Evolutionary conservation across 2,888 invertebrate genomes (phyloP).

Genomic region (Zhuqinia jingwanae): DNA sequence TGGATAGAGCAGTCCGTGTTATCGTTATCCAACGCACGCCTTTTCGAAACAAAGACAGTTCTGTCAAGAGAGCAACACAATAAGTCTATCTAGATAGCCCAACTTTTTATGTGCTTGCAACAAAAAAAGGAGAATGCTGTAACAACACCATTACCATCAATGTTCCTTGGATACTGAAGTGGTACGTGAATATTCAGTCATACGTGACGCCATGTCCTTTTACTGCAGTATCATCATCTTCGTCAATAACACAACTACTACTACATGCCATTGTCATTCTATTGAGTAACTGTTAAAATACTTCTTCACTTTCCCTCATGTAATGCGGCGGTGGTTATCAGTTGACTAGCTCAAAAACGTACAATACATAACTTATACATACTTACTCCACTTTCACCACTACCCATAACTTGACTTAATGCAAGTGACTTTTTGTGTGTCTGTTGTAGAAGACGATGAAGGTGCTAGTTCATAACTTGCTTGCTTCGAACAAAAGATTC

Average conservation of each 20-base stretch:
- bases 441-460: neutral
- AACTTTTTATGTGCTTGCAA: neutral
- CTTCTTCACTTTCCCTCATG: neutral
- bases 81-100: neutral
- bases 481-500: neutral
- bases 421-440: conserved; percentile 2
- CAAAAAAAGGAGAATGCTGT: neutral
- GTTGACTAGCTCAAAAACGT: neutral
- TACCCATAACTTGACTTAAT: too few relatives aligned
- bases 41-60: too few relatives aligned
- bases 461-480: conserved; percentile 16
- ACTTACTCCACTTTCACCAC: too few relatives aligned
- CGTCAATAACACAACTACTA: neutral
- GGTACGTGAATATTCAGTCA: conserved; percentile 35
- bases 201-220: conserved; percentile 48
- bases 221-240: neutral
- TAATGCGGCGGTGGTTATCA: neutral
- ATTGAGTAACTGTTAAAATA: conserved; percentile 31
- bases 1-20: too few relatives aligned
- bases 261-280: neutral
- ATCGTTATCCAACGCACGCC: too few relatives aligned
- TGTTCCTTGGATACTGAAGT: conserved; percentile 6
- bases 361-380: neutral
- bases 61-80: neutral
- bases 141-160: neutral